Percentiles rank a stretch among this genome's conserved stretches.
phyloP scores from a whole-genome alignment of 2,888 invertebrate species.

The Drosophila aldrichi region DNA sequence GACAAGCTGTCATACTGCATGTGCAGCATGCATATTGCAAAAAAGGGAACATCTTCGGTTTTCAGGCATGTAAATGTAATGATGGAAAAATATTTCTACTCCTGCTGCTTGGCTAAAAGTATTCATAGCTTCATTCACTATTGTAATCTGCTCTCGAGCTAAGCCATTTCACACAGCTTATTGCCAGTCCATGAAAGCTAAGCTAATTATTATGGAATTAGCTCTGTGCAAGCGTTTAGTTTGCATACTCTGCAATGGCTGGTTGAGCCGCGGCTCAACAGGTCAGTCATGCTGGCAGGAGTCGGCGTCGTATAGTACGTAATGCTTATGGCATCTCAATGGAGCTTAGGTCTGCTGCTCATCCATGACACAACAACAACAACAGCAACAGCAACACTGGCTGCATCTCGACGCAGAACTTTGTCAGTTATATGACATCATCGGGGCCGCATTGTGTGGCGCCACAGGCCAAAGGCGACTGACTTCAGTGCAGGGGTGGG shows the following conservation, averaged over 20 bases:
- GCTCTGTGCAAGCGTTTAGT: background rate
- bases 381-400: background rate
- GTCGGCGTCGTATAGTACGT: conserved; percentile 37
- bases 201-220: background rate
- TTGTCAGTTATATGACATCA: conserved; percentile 43
- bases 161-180: background rate
- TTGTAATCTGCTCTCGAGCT: background rate
- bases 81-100: background rate
- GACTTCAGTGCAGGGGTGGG: background rate
- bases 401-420: conserved; percentile 28
- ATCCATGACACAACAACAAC: conserved; percentile 1
- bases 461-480: conserved; percentile 18
- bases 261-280: background rate
- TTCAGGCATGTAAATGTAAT: background rate
- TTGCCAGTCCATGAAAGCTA: background rate
- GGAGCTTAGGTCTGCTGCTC: conserved; percentile 3
- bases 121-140: background rate
- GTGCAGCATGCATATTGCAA: too few relatives aligned
- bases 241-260: background rate
- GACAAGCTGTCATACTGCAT: background rate
- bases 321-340: conserved; percentile 35
- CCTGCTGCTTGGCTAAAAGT: background rate
- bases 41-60: background rate
- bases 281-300: background rate
- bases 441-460: conserved; percentile 41